These are phyloP conservation scores for Xenopus laevis DNA, from an alignment of 2,113 vertebrate genomes.

Conservation along the genomic window DNA sequence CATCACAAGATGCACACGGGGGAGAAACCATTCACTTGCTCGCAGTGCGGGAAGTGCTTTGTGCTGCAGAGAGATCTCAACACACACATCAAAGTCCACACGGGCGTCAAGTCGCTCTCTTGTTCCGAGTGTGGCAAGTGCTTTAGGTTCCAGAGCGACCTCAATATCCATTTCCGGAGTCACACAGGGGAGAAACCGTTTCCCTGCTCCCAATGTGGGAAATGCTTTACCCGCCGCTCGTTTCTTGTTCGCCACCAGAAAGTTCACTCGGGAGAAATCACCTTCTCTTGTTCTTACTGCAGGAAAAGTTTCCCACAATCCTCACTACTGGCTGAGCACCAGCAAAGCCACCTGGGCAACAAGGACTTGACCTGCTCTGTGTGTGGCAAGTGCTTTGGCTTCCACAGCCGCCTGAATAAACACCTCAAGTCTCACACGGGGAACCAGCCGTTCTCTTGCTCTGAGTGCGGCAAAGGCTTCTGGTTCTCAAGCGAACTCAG, in stretches of 20 bases:
- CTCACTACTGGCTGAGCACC: too few relatives aligned
- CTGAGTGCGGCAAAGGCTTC: constrained; percentile 21
- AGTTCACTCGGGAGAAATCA: too few relatives aligned
- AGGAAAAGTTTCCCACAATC: too few relatives aligned
- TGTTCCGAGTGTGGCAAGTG: constrained; percentile 56
- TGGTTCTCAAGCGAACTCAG: not conserved
- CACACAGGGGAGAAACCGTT: too few relatives aligned
- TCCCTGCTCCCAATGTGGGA: too few relatives aligned
- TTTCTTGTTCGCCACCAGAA: too few relatives aligned
- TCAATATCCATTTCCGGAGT: too few relatives aligned
- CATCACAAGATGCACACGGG: constrained; percentile 52
- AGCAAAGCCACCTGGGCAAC: too few relatives aligned
- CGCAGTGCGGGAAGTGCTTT: constrained; percentile 54
- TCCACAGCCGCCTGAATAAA: not conserved
- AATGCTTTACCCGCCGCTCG: too few relatives aligned
- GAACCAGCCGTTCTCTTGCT: not conserved
- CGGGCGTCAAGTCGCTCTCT: constrained; percentile 55
- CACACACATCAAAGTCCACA: constrained; percentile 54
- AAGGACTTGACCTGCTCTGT: too few relatives aligned
- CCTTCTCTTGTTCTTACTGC: too few relatives aligned
- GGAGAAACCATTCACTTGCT: constrained; percentile 54
- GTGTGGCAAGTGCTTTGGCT: not conserved
- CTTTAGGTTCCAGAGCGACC: constrained; percentile 24
- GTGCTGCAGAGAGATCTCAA: constrained; percentile 50
- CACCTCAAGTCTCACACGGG: not conserved